Percentiles rank a stretch among this genome's conserved stretches.
Conservation (phyloP, 2,888 invertebrate genomes). For the Drosophila kuntzei region DNA sequence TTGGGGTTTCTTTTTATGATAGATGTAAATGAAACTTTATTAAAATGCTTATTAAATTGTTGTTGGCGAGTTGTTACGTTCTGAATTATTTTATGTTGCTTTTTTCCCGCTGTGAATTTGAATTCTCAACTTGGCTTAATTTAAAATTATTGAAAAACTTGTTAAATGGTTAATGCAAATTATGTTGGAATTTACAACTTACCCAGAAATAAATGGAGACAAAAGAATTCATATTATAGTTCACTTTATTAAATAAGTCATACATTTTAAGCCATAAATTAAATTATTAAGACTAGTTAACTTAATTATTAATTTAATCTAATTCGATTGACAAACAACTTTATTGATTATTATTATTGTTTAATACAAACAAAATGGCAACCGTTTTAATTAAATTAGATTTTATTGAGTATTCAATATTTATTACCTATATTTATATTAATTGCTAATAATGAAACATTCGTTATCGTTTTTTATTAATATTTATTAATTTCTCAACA, state of each 20-base stretch:
- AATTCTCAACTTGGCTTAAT: constrained; percentile 4
- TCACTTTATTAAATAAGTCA: constrained; percentile 41
- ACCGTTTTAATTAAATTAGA: constrained; percentile 56
- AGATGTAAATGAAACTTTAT: constrained; percentile 64
- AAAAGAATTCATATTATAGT: constrained; percentile 2
- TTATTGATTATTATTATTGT: constrained; percentile 21
- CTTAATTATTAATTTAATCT: constrained; percentile 28
- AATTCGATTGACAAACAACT: constrained; percentile 47
- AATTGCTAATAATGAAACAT: constrained; percentile 44
- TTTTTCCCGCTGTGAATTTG: neutral
- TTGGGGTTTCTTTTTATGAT: constrained; percentile 3
- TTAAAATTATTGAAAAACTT: constrained; percentile 59
- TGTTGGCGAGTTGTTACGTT: constrained; percentile 4
- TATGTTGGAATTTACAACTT: constrained; percentile 2
- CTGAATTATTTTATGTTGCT: constrained; percentile 19
- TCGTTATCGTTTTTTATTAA: constrained; percentile 9
- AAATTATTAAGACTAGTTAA: constrained; percentile 24
- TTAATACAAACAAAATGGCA: constrained; percentile 54
- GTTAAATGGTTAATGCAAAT: constrained; percentile 33
- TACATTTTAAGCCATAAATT: constrained; percentile 39
- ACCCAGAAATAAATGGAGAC: neutral
- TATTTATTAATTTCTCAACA: constrained; percentile 13
- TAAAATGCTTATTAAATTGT: constrained; percentile 38
- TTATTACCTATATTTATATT: constrained; percentile 14
- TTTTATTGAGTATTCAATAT: constrained; percentile 17